Conservation (phyloP, 1,140 invertebrate species). For the Drosophila sproati region DNA sequence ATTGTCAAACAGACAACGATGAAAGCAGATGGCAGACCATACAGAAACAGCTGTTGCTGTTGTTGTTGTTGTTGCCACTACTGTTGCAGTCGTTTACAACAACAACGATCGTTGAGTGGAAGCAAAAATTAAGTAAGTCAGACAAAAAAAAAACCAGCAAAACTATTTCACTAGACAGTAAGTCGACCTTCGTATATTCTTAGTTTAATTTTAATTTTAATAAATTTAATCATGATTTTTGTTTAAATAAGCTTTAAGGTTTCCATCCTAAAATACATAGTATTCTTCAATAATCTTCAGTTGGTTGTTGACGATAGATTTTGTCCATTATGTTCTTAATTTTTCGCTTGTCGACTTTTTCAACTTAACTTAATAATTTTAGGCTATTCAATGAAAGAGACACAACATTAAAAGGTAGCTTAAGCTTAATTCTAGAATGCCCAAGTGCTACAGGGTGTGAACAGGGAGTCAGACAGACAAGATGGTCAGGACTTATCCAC, state of each 20-base stretch:
- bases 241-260: too few relatives aligned
- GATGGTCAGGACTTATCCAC: conserved; percentile 39
- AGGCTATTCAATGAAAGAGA: too few relatives aligned
- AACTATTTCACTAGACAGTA: not conserved
- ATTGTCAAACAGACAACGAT: conserved; percentile 67
- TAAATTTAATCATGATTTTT: not conserved
- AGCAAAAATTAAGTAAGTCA: conserved; percentile 46
- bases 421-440: not conserved
- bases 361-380: too few relatives aligned
- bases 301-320: too few relatives aligned
- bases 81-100: conserved; percentile 16
- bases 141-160: conserved; percentile 3
- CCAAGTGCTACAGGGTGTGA: conserved; percentile 8
- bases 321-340: too few relatives aligned
- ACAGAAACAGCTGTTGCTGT: conserved; percentile 14
- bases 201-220: not conserved
- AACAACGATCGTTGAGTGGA: conserved; percentile 43
- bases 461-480: conserved; percentile 12
- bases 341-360: too few relatives aligned
- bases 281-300: too few relatives aligned
- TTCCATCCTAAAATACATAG: too few relatives aligned
- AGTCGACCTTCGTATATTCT: conserved; percentile 3
- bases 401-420: too few relatives aligned
- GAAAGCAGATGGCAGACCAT: conserved; percentile 41
- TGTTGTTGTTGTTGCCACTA: not conserved